Base-by-base conservation (phyloP, 92 coral and sea anemone genomes). In the Phenganax marumi region DNA sequence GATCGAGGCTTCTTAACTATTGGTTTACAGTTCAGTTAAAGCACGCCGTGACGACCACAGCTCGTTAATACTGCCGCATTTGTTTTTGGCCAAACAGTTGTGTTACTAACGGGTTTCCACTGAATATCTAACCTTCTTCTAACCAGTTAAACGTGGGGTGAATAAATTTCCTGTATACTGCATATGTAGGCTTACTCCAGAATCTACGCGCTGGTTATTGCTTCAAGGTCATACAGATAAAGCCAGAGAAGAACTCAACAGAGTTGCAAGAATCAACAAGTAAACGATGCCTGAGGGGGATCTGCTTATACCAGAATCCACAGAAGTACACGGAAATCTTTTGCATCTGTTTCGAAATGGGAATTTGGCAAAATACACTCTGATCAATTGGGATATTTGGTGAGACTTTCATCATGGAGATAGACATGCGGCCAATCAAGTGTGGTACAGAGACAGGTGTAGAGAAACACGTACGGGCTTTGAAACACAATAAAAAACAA, bases 151-250 rank as follows among this genome's bases (percentile, higher is more conserved):
- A 33, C 43, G 43, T 33, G 43, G 5, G 5, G 3, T 33, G 43
- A 33, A 33, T 54, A 14, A 14, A 2, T 56, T 14, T 56, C 63
- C 17, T 21, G 63, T 56, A 14, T 56, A 4, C 63, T 56, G 17
- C 7, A 4, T 56, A 17, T 65, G 13, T 9, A 78, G 83, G 83
- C 63, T 61, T 18, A 60, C 60, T 56, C 83, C 83, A 10, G 83
- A 78, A 78, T 78, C 83, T 43, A 46, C 26, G n/a, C 83, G 83
- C n/a, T 78, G 83, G 83, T 62, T 78, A 63, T 51, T 78, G 53
- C 56, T 78, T 16, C 65, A 78, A 7, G 72, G 47, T 48, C 65
- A 62, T 51, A 57, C 43, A 22, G 73, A 78, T 46, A 50, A 61
- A 46, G 83, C 83, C 46, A 78, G 73, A 50, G 10, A 78, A 62